These are phyloP conservation scores for Sarcophaga variegata DNA, from an alignment of 2,888 invertebrate species.

Conservation along the genomic window DNA sequence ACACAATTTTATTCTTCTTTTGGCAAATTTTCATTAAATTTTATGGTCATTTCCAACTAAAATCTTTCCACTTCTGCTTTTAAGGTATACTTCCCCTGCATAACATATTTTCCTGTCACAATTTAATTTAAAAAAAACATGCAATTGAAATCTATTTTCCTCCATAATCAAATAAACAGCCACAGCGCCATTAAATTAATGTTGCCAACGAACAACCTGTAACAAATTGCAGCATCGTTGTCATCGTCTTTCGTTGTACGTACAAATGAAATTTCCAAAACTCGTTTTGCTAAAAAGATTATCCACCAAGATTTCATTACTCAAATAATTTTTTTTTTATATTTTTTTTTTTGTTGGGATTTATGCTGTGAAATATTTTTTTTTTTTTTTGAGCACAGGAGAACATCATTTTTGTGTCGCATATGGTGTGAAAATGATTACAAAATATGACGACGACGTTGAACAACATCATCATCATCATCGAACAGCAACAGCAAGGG, in stretches of 20 bases:
- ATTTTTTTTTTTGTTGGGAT: neutral
- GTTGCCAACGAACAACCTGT: neutral
- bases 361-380: too few species aligned
- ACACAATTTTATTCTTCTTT: too few species aligned
- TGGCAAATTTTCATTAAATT: too few species aligned
- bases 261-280: neutral
- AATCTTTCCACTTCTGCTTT: too few species aligned
- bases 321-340: slow-evolving; percentile 54
- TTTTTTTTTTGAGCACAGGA: neutral
- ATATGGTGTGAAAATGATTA: slow-evolving; percentile 64
- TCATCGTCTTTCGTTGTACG: too few species aligned
- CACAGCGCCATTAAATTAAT: slow-evolving; percentile 1
- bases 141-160: slow-evolving; percentile 48
- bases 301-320: slow-evolving; percentile 38
- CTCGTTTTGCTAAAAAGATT: slow-evolving; percentile 28
- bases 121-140: too few species aligned
- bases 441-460: slow-evolving; percentile 38
- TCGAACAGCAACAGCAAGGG: neutral
- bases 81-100: too few species aligned
- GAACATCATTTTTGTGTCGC: slow-evolving; percentile 41
- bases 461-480: slow-evolving; percentile 7
- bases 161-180: slow-evolving; percentile 24
- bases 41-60: too few species aligned
- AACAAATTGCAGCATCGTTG: neutral
- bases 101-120: too few species aligned